Base-by-base conservation (phyloP, 2,113 vertebrate genomes). In the Chaenocephalus aceratus region DNA sequence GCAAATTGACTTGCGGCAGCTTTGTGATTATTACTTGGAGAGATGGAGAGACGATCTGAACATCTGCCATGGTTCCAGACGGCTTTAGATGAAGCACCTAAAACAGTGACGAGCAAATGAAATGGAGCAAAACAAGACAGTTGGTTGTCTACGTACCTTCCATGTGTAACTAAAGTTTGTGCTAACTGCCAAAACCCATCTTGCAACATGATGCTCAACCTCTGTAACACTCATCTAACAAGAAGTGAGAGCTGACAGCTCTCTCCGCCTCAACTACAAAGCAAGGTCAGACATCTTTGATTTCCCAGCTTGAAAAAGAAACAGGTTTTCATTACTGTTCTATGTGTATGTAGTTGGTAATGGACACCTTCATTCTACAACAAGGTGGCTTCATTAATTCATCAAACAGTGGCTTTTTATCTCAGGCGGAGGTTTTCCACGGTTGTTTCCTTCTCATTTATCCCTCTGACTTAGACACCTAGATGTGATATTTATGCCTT, bases 401-500 rank as follows among this genome's bases (percentile, higher is more conserved):
- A 92, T 91, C 75, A 89, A 89, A 85, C 61, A 15, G 16, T 9
- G 61, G 63, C 83, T 83, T 90, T 87, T 88, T 66, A 90, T 89
- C 86, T 86, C 88, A 79, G 75, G 76, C 9, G 61, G 83, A 75
- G 82, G 79, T 76, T 77, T 88, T 82, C 61, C 66, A 71, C 10
- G 14, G 79, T 83, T 83, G 78, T 79, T 86, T 82, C 76, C 75
- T 72, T 62, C 49, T 66, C 67, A 76, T 85, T 87, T 85, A 80
- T 88, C 69, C 77, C 60, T 82, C 64, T 15, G 62, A 76, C 83
- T 85, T 71, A 68, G 69, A 65, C 86, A 72, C 68, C 75, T 76
- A 75, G 67, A 86, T 84, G 79, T 75, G 86, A 91, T 88, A 90
- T 91, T 90, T 76, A 88, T 82, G 87, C 84, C 79, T 93, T 91